Evolutionary conservation across 1,140 invertebrate genomes (phyloP).

Genomic region (Tetramorium simillimum): DNA sequence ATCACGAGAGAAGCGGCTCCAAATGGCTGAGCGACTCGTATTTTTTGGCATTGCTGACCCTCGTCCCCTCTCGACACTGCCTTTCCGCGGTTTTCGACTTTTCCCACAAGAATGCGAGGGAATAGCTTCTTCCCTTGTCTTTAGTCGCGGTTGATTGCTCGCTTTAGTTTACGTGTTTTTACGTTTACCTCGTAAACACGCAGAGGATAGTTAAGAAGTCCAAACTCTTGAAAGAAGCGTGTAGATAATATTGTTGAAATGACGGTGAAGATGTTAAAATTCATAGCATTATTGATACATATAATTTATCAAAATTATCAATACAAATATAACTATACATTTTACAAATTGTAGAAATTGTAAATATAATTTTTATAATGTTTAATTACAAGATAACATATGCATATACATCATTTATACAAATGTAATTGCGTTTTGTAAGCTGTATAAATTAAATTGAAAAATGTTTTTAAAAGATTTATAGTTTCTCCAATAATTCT

Average conservation of each 20-base stretch:
- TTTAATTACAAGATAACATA: background rate
- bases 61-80: constrained; percentile 6
- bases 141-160: constrained; percentile 43
- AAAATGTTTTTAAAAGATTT: background rate
- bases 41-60: constrained; percentile 68
- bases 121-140: constrained; percentile 26
- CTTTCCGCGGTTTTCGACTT: constrained; percentile 67
- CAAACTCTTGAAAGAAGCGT: background rate
- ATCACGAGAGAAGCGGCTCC: constrained; percentile 15
- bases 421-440: background rate
- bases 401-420: background rate
- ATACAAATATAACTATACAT: background rate
- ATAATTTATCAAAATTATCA: background rate
- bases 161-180: constrained; percentile 23
- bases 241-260: background rate
- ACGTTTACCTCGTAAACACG: background rate
- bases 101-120: constrained; percentile 64
- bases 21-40: constrained; percentile 77
- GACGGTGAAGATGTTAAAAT: background rate
- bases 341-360: background rate
- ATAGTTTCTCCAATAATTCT: background rate
- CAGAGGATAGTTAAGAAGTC: background rate
- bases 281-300: background rate
- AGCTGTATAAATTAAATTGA: constrained; percentile 1
- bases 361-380: background rate